These are phyloP conservation scores for Danio tinwini DNA, from an alignment of 2,797 vertebrate species.

Conservation along the genomic window DNA sequence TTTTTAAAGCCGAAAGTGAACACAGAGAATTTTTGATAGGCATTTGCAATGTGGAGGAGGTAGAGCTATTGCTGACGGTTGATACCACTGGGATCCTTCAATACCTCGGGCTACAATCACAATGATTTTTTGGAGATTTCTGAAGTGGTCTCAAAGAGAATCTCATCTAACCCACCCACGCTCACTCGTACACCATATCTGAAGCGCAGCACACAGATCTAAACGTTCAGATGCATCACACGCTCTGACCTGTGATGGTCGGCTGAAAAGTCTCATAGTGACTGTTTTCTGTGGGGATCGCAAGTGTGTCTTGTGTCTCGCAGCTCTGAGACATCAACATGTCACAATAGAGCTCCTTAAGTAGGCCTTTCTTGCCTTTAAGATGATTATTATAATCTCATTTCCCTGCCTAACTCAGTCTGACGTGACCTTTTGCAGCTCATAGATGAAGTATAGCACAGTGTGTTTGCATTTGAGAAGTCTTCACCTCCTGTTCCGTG, in stretches of 20 bases:
- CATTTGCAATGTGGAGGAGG: slow-evolving; percentile 10
- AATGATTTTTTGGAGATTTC: slow-evolving; percentile 44
- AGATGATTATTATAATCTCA: slow-evolving; percentile 46
- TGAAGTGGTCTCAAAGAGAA: slow-evolving; percentile 21
- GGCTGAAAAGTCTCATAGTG: slow-evolving; percentile 78
- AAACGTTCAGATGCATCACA: slow-evolving; percentile 7
- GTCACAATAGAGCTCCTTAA: slow-evolving; percentile 19
- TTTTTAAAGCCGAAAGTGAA: slow-evolving; percentile 23
- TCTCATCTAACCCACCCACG: slow-evolving; percentile 35
- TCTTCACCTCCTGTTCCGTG: slow-evolving; percentile 13
- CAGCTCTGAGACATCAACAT: slow-evolving; percentile 66
- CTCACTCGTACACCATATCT: slow-evolving; percentile 55
- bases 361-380: slow-evolving; percentile 18
- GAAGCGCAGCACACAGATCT: slow-evolving; percentile 55
- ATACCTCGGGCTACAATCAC: slow-evolving; percentile 50
- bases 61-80: background rate
- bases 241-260: slow-evolving; percentile 71
- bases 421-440: slow-evolving; percentile 49
- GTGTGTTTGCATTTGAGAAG: slow-evolving; percentile 11
- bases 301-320: slow-evolving; percentile 76
- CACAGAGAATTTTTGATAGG: slow-evolving; percentile 24
- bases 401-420: slow-evolving; percentile 29
- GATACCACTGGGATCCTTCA: slow-evolving; percentile 36
- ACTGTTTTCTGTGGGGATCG: slow-evolving; percentile 75
- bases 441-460: slow-evolving; percentile 19